These are phyloP conservation scores for Bubalus kerabau DNA, from an alignment of 2,113 vertebrate species.

Conservation along the genomic window DNA sequence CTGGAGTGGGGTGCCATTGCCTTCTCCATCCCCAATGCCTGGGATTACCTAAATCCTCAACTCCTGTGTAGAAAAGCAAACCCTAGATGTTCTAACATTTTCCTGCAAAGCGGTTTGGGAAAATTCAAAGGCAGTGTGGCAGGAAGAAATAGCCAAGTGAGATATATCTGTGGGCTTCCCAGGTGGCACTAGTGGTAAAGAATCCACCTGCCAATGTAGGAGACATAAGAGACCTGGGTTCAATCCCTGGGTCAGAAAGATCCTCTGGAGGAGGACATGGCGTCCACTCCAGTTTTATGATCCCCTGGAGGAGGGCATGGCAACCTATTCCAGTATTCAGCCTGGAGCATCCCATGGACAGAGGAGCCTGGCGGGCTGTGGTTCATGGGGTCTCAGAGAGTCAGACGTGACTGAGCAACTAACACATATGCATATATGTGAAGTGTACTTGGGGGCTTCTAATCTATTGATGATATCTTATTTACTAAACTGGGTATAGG, in stretches of 20 bases:
- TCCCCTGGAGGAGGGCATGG: neutral
- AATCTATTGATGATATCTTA: neutral
- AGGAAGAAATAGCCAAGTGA: neutral
- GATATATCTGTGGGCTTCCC: neutral
- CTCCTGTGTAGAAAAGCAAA: neutral
- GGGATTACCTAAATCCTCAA: neutral
- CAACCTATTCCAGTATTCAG: neutral
- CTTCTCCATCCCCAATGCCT: no score
- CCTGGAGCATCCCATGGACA: neutral
- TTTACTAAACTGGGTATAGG: neutral
- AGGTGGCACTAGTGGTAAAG: neutral
- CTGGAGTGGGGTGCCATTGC: no score
- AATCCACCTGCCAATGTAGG: neutral
- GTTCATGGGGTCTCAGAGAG: neutral
- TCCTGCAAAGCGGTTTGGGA: neutral
- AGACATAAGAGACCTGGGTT: neutral
- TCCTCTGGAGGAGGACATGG: no score
- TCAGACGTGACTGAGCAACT: fast-evolving
- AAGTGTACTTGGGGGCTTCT: neutral
- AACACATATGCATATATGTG: fast-evolving
- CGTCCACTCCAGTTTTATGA: no score
- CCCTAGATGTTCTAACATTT: neutral
- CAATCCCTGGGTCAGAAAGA: neutral
- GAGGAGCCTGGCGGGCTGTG: neutral
- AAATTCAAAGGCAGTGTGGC: neutral